Conservation (phyloP, 2,113 vertebrate species). For the Sarotherodon lohbergeri region DNA sequence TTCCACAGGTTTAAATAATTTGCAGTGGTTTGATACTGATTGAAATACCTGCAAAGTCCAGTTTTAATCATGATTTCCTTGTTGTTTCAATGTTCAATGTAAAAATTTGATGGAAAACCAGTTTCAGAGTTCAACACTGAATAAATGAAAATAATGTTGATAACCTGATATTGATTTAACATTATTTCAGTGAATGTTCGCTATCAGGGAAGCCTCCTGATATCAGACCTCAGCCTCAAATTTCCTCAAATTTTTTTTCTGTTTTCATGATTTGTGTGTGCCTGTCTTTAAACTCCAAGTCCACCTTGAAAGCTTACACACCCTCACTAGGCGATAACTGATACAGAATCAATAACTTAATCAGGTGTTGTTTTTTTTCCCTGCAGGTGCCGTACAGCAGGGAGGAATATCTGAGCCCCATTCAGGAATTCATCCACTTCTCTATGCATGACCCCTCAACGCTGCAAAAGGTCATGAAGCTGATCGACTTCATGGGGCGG, state of each 20-base stretch:
- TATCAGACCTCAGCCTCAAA: fast-evolving
- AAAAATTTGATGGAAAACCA: background rate
- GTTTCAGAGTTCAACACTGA: background rate
- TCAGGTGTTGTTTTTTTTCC: background rate
- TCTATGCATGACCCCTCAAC: background rate
- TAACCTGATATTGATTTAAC: background rate
- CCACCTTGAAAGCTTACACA: background rate
- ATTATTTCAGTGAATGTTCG: background rate
- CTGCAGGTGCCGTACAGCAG: slow-evolving; percentile 5
- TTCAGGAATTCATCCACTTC: background rate
- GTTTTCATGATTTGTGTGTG: background rate
- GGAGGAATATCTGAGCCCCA: background rate
- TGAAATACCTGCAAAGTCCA: background rate
- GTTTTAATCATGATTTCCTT: background rate
- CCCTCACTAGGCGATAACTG: background rate
- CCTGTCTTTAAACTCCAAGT: background rate
- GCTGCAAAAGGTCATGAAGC: background rate
- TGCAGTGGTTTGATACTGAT: background rate
- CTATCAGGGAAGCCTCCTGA: background rate
- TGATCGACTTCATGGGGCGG: fast-evolving
- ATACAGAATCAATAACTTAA: background rate
- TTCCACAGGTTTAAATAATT: background rate
- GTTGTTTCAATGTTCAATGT: background rate
- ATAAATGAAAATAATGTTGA: background rate
- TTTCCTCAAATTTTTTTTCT: background rate